Percentiles rank a stretch among this genome's conserved stretches.
phyloP scores from a whole-genome alignment of 2,113 vertebrate species.

The Elephas maximus region DNA sequence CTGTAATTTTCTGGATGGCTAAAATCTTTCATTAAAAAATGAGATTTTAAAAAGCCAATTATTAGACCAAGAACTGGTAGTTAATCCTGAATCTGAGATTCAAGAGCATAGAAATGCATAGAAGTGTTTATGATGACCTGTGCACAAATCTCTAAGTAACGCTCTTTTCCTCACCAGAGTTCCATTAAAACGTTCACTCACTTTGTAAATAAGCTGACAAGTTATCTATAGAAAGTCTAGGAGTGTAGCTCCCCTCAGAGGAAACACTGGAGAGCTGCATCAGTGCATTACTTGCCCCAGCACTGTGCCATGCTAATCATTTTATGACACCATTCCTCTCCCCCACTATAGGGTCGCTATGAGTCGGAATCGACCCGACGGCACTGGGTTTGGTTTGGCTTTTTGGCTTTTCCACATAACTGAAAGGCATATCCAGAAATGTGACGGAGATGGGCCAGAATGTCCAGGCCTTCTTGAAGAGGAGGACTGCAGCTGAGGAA shows the following conservation, averaged over 20 bases:
- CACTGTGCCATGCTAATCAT: background rate
- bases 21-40: background rate
- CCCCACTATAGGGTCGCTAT: too few relatives aligned
- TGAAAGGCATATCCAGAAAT: background rate
- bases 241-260: background rate
- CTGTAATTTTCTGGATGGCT: background rate
- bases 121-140: background rate
- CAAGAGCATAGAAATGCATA: background rate
- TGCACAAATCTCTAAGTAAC: background rate
- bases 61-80: background rate
- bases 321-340: background rate
- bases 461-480: background rate
- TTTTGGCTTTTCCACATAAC: background rate
- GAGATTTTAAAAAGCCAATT: background rate
- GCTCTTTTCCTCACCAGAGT: background rate
- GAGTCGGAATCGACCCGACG: too few relatives aligned
- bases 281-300: background rate
- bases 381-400: too few relatives aligned
- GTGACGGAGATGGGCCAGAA: background rate
- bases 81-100: background rate
- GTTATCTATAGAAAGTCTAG: background rate
- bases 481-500: constrained; percentile 1
- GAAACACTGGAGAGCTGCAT: background rate
- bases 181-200: background rate
- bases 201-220: background rate